Base-by-base conservation (phyloP, 2,113 vertebrate species). In the Paedocypris sp. region DNA sequence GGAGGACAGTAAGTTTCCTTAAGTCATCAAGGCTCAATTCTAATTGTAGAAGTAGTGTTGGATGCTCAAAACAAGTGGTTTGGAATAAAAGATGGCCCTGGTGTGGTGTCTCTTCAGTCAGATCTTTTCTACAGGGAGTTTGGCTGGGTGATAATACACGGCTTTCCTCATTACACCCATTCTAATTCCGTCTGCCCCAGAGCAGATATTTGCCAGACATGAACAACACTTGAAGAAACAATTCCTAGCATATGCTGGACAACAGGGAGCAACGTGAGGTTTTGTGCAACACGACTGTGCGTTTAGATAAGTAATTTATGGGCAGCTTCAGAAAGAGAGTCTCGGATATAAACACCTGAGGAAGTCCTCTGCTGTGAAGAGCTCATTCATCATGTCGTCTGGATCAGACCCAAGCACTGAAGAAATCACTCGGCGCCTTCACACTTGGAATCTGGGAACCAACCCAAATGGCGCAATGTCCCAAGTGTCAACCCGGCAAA, bases 381-480 rank as follows among this genome's bases (percentile, higher is more conserved):
- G 43, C 36, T 57, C 49, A 49, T 60, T 62, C 68, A 62, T 66
- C 68, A 62, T 62, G 57, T 61, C 31, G 46, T 62, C 63, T 80
- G 79, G 73, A 73, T 38, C 28, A 13, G 52, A 71, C 67, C 70
- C 77, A 79, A 68, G 69, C 35, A 29, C 38, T 54, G 36, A 16
- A 8, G 54, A 42, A 60, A 63, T 49, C 69, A 60, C 56, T 35
- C 16, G 41, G 33, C 42, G 45, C 56, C 64, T 63, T 54, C 54
- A 46, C 36, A 60, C 62, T 50, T 35, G 60, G 33, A 49, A 60
- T 64, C 73, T 82, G 82, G 82, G 81, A 81, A 83, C 29, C 32
- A 62, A 67, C 81, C 82, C 79, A 84, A 80, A 66, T 66, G 31
- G 3, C 49, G 73, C 75, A 80, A 78, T 56, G 51, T 60, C 60